Conservation (phyloP, 2,888 invertebrate species). For the Andrena marginata region DNA sequence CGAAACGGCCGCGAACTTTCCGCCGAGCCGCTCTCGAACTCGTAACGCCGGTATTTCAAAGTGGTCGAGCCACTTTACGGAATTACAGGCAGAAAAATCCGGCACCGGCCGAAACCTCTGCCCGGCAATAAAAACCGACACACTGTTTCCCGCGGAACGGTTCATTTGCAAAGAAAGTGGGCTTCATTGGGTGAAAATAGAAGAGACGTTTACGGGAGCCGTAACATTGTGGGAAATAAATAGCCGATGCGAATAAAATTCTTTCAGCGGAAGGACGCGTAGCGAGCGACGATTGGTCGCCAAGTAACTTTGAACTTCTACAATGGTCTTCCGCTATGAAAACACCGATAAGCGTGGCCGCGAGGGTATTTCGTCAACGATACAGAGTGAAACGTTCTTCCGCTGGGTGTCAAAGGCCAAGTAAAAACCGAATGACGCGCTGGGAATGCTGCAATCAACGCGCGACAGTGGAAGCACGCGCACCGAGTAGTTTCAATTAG, state of each 20-base stretch:
- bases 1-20: slow-evolving; percentile 1
- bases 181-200: no score
- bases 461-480: slow-evolving; percentile 33
- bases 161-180: no score
- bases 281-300: slow-evolving; percentile 3
- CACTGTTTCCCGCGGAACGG: no score
- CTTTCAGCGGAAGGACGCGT: background rate
- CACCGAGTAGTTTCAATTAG: slow-evolving; percentile 9
- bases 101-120: background rate
- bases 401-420: slow-evolving; percentile 46
- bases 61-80: slow-evolving; percentile 3
- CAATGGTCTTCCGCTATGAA: slow-evolving; percentile 43
- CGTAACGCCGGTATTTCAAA: slow-evolving; percentile 4
- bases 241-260: slow-evolving; percentile 6
- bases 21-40: background rate
- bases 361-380: slow-evolving; percentile 61
- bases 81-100: background rate
- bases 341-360: slow-evolving; percentile 50
- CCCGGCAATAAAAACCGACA: background rate
- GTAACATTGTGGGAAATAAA: no score
- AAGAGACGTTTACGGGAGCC: no score
- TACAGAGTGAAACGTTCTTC: slow-evolving; percentile 39
- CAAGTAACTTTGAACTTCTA: slow-evolving; percentile 54
- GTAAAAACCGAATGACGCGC: slow-evolving; percentile 35
- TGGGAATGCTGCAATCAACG: slow-evolving; percentile 38